A percentile compares a stretch with the other conserved stretches of the same genome.
phyloP scores from a whole-genome alignment of 2,888 invertebrate species.

The Belgica antarctica region DNA sequence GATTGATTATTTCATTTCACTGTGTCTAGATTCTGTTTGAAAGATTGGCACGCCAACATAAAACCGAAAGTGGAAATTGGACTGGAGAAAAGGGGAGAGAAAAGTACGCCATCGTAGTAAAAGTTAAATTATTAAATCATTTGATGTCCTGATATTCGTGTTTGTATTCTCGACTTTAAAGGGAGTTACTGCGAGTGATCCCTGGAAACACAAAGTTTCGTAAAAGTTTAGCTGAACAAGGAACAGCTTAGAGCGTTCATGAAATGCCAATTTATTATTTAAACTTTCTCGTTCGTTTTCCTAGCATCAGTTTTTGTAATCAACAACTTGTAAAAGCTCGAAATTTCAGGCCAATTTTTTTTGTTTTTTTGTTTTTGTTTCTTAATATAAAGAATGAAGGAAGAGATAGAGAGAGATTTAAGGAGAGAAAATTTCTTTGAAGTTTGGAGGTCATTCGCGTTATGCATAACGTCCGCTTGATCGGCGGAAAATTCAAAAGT shows the following conservation, averaged over 20 bases:
- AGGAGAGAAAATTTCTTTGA: neutral
- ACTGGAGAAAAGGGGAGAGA: neutral
- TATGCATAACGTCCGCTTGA: neutral
- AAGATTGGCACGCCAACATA: conserved; percentile 3
- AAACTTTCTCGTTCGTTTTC: neutral
- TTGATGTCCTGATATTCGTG: neutral
- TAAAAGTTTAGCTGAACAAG: neutral
- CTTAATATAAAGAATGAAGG: neutral
- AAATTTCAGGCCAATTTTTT: conserved; percentile 5
- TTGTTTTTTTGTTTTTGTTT: neutral
- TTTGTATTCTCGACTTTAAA: neutral
- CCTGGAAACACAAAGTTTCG: neutral
- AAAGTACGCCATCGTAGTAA: neutral
- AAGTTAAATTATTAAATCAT: neutral
- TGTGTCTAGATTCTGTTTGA: neutral
- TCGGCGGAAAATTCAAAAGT: neutral
- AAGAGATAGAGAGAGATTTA: neutral
- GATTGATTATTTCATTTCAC: neutral
- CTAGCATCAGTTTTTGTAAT: neutral
- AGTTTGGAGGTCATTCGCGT: neutral
- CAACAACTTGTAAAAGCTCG: conserved; percentile 25
- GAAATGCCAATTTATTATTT: neutral
- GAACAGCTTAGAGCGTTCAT: neutral
- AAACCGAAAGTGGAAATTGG: neutral
- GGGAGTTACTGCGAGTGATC: neutral